Conservation (phyloP, 2,888 invertebrate genomes). For the Alloplasta piceator region DNA sequence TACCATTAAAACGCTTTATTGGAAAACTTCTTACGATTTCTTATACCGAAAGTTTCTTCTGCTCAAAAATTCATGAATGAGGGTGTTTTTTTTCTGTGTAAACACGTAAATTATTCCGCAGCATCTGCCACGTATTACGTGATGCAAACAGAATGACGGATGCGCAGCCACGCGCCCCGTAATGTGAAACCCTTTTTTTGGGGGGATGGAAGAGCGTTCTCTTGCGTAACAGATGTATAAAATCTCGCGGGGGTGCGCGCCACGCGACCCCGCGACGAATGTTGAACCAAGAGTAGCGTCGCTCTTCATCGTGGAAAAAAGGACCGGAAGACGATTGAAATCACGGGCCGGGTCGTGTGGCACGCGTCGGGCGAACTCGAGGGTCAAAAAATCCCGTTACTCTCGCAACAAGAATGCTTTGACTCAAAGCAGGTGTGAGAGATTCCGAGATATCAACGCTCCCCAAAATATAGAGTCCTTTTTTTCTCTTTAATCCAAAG, state of each 20-base stretch:
- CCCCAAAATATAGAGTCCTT: not conserved
- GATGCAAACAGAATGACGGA: constrained; percentile 67
- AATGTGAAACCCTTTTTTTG: constrained; percentile 75
- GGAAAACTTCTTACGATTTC: not conserved
- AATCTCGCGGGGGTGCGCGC: constrained; percentile 70
- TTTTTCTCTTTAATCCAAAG: not conserved
- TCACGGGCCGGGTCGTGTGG: constrained; percentile 40
- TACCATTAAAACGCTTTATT: not conserved
- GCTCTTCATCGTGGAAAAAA: constrained; percentile 43
- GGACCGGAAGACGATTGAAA: constrained; percentile 73
- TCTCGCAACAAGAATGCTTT: constrained; percentile 34
- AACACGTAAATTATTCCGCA: constrained; percentile 30
- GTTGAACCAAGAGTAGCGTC: constrained; percentile 12
- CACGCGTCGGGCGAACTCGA: constrained; percentile 33
- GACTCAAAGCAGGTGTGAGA: constrained; percentile 53
- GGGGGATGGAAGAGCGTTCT: constrained; percentile 61
- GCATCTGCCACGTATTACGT: constrained; percentile 63
- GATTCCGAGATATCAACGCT: constrained; percentile 18
- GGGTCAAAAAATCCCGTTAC: constrained; percentile 30
- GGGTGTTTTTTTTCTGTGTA: constrained; percentile 2
- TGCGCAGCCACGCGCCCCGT: constrained; percentile 72
- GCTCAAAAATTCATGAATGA: no score
- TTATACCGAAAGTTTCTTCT: not conserved
- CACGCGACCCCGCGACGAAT: constrained; percentile 43
- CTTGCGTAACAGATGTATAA: constrained; percentile 78